Evolutionary conservation across 2,888 invertebrate genomes (phyloP), one percentile per base, ranked within the genome.

Genomic region (Drosophila atripex): DNA sequence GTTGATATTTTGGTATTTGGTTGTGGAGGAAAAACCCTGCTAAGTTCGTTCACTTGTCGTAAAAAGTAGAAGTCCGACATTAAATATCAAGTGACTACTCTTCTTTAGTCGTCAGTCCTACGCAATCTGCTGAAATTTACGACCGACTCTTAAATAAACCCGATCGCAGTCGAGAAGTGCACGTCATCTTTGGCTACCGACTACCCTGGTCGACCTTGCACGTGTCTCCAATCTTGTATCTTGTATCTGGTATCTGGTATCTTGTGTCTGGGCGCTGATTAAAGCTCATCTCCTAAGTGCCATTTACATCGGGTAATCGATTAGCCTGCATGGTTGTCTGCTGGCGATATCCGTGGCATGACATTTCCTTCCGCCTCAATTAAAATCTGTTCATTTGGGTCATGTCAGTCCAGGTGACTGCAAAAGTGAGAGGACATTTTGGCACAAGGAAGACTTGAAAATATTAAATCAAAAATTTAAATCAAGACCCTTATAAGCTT

Each of bases 1-100:
- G 86, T 82, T 83, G 82, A 76, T 63, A 60, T 87, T 80, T 86
- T 64, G 85, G 63, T 66, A 75, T 82, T 75, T 77, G 43, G 68
- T 47, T 28, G 28, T 28, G 28, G 49, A 66, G 61, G 50, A 52
- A 50, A 71, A 73, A 75, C 72, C 71, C 73, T 7, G 54, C 45
- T 16, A 8, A 46, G 73, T 64, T 71, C 65, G 54, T 71, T 72
- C 64, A 71, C 71, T 72, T 54, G 30, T 35, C 64, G 30, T 51
- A 69, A 69, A 69, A 47, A 52, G 11, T 52, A 64, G 75, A 75
- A 77, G 77, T 55, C 75, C 61, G 59, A 59, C 56, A 63, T 76
- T 76, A 59, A 71, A 86, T 65, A 60, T 51, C 66, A 77, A 66
- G 32, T 53, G 66, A 52, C 51, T 55, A 35, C 63, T 74, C 65